Base-by-base conservation (phyloP, 1,140 invertebrate genomes). In the Brachionus paranguensis region DNA sequence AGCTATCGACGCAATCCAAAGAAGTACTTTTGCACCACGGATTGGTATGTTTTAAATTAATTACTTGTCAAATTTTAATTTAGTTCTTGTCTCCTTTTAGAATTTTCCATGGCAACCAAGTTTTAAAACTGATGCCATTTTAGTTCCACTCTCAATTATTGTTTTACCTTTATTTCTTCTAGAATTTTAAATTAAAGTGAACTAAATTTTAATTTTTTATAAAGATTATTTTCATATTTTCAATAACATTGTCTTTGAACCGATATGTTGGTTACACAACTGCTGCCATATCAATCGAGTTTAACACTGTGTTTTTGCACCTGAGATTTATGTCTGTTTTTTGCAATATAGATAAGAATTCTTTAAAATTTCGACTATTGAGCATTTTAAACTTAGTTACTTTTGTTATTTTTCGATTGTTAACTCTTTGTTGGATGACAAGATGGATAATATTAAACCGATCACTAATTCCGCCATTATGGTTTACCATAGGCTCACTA, bases 201-300 rank as follows among this genome's bases (percentile, higher is more conserved):
- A 17, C n/a, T 64, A 12, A 60, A 64, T 64, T 68, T 64, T 81
- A 64, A 47, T 68, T 81, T 45, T 81, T 45, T n/a, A 17, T 60
- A 20, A 45, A 81, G 78, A 81, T 81, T 20, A 37, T 81, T 41
- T 81, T 81, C 33, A 81, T 81, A 45, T 68, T 81, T 81, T 81
- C 78, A 64, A 64, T 81, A 37, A 43, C 78, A 68, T 47, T 81
- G 8, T 81, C 78, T 10, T 12, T 81, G 27, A 81, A 81, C n/a
- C 37, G 41, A 20, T 81, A 45, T 81, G 78, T 81, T 45, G 78
- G 78, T 27, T 81, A 81, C 29, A 81, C 78, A 17, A 68, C 33
- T 45, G 78, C 50, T 47, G 78, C 78, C 20, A 41, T 81, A 47
- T 64, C 78, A 68, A 81, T 81, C 29, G 78, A 81, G 29, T 81